phyloP scores from a whole-genome alignment of 2,888 invertebrate genomes.

The Aleiodes testaceus region DNA sequence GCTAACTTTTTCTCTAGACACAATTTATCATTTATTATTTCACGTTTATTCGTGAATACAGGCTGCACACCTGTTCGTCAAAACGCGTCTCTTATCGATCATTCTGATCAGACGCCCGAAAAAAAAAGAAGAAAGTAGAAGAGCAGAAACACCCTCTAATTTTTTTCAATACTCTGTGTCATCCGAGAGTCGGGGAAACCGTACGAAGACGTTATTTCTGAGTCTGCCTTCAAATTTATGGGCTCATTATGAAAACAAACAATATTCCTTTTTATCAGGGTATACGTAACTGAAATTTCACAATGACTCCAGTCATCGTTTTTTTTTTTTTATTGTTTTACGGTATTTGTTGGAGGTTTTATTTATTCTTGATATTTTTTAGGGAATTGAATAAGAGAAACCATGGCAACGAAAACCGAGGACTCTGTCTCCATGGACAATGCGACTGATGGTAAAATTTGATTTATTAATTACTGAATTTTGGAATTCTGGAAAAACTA shows the following conservation, averaged over 20 bases:
- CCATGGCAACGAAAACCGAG: conserved; percentile 69
- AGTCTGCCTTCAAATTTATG: conserved; percentile 19
- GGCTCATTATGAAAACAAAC: conserved; percentile 29
- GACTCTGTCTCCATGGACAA: conserved; percentile 67
- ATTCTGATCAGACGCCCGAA: conserved; percentile 32
- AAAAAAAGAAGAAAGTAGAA: not conserved
- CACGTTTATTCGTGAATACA: not conserved
- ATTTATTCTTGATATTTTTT: conserved; percentile 24
- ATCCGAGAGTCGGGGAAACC: conserved; percentile 51
- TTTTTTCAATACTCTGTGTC: conserved; percentile 16
- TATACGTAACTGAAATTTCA: conserved; percentile 26
- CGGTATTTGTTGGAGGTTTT: not conserved
- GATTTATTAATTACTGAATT: no score
- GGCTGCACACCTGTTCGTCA: conserved; percentile 37
- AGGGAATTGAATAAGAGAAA: conserved; percentile 45
- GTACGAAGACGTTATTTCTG: conserved; percentile 45
- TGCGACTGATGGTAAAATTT: conserved; percentile 64
- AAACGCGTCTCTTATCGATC: conserved; percentile 37
- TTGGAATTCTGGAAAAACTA: no score
- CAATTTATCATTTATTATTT: no score
- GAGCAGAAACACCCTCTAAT: no score
- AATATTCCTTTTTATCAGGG: not conserved
- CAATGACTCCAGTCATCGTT: conserved; percentile 4
- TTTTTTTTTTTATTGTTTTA: conserved; percentile 16
- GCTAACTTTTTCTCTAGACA: conserved; percentile 49